Percentiles rank a stretch among this genome's conserved stretches.
Conservation (phyloP, 2,888 invertebrate genomes). For the Eilema depressum region DNA sequence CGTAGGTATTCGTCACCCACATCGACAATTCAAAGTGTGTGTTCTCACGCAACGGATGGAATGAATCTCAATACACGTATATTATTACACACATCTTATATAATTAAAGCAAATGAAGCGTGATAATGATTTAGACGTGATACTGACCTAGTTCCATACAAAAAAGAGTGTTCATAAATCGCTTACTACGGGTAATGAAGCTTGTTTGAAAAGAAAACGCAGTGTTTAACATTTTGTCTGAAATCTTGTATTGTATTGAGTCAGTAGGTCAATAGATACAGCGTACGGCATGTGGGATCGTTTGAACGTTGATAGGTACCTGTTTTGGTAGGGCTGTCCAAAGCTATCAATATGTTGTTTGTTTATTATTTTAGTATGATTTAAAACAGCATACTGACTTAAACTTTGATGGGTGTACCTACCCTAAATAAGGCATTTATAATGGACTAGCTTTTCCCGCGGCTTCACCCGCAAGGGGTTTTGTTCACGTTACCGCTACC, state of each 20-base stretch:
- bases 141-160: neutral
- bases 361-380: too few species aligned
- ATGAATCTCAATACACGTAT: conserved; percentile 6
- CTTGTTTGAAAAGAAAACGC: conserved; percentile 24
- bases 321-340: conserved; percentile 22
- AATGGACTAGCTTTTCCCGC: too few species aligned
- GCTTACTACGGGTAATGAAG: neutral
- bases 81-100: conserved; percentile 15
- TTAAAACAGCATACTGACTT: too few species aligned
- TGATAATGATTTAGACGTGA: conserved; percentile 8
- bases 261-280: conserved; percentile 37
- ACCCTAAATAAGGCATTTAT: too few species aligned
- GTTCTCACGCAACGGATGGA: conserved; percentile 5
- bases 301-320: conserved; percentile 31
- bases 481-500: too few species aligned
- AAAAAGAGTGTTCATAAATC: conserved; percentile 1
- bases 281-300: conserved; percentile 28
- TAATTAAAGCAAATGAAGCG: conserved; percentile 13
- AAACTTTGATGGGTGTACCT: too few species aligned
- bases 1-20: neutral
- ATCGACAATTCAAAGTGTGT: conserved; percentile 14
- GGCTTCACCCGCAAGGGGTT: too few species aligned
- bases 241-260: conserved; percentile 7
- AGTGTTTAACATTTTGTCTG: conserved; percentile 25
- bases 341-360: neutral